These are phyloP conservation scores for Steinernema carpocapsae DNA, from an alignment of 2,888 invertebrate species.

Conservation along the genomic window DNA sequence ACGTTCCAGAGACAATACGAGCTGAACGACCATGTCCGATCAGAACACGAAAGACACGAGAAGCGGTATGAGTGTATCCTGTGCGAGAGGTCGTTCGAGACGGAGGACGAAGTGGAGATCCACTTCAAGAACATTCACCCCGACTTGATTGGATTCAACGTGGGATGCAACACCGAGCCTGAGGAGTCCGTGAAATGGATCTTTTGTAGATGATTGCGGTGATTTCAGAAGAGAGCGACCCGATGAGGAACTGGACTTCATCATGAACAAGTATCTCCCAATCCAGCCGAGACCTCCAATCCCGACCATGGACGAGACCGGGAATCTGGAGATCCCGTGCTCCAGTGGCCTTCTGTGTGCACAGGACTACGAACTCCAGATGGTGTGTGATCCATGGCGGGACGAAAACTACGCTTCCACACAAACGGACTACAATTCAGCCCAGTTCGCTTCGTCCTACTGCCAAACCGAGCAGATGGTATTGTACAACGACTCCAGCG, in stretches of 20 bases:
- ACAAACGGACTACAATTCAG: not conserved
- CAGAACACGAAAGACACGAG: slow-evolving; percentile 7
- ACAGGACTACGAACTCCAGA: not conserved
- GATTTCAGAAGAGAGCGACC: not conserved
- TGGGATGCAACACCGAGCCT: not conserved
- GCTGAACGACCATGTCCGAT: slow-evolving; percentile 8
- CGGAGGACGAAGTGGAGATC: not conserved
- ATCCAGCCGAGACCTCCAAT: not conserved
- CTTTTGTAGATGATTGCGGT: not conserved
- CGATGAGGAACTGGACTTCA: not conserved
- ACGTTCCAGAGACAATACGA: not conserved
- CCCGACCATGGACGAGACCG: not conserved
- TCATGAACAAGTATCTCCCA: not conserved
- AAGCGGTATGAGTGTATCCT: slow-evolving; percentile 6
- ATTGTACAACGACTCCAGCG: not conserved
- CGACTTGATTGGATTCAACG: not conserved
- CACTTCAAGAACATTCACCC: not conserved
- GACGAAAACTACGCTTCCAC: slow-evolving; percentile 24
- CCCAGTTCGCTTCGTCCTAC: slow-evolving; percentile 8
- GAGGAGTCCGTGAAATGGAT: not conserved
- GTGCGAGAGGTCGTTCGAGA: slow-evolving; percentile 9
- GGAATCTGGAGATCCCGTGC: no score
- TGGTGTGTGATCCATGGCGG: not conserved
- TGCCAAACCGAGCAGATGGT: not conserved
- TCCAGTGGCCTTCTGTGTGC: no score